phyloP scores from a whole-genome alignment of 2,888 invertebrate species.

The Hoplodrina ambigua region DNA sequence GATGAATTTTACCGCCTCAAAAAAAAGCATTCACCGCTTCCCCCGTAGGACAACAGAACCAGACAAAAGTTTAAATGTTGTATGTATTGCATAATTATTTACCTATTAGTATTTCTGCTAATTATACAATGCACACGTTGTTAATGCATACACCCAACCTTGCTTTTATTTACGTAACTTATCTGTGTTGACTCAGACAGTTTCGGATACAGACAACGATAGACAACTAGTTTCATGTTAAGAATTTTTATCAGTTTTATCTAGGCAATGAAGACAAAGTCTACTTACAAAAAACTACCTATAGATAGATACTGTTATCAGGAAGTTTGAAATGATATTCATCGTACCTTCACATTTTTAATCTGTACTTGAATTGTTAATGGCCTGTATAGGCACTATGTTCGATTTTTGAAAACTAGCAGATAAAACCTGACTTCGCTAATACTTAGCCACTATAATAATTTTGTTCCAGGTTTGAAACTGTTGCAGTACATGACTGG shows the following conservation, averaged over 20 bases:
- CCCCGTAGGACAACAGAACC: neutral
- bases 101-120: slow-evolving; percentile 8
- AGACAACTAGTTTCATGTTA: slow-evolving; percentile 17
- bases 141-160: slow-evolving; percentile 20
- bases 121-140: slow-evolving; percentile 6
- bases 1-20: too few relatives aligned
- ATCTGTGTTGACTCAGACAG: slow-evolving; percentile 29
- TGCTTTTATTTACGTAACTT: slow-evolving; percentile 14
- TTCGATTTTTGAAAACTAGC: neutral
- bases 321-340: neutral
- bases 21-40: too few relatives aligned
- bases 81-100: neutral
- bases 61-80: neutral
- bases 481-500: slow-evolving; percentile 91
- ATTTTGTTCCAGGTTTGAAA: slow-evolving; percentile 85
- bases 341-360: neutral
- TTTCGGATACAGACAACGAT: slow-evolving; percentile 20
- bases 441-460: neutral
- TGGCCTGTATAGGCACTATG: neutral
- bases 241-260: slow-evolving; percentile 38
- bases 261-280: slow-evolving; percentile 28
- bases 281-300: slow-evolving; percentile 17
- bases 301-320: slow-evolving; percentile 33
- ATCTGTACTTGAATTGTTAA: neutral
- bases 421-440: neutral